Percentiles rank a stretch among this genome's conserved stretches.
Evolutionary conservation across 2,797 vertebrate genomes (phyloP).

Genomic region (Micrastur ruficollis): DNA sequence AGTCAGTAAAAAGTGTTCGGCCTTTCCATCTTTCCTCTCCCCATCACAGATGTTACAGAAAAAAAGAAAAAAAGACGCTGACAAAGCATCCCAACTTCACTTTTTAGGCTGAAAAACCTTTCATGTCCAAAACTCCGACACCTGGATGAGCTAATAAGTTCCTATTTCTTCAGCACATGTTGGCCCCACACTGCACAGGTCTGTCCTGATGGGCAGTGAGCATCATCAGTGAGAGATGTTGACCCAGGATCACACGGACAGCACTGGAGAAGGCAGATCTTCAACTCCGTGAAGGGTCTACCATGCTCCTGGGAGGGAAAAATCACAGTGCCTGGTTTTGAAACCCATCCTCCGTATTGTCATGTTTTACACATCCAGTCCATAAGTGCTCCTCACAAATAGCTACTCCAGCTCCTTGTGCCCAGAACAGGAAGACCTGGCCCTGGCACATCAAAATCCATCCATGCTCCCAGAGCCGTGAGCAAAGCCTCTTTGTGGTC

Average conservation of each 20-base stretch:
- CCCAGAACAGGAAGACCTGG: background rate
- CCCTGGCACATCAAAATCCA: background rate
- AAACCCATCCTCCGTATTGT: background rate
- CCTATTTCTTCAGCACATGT: background rate
- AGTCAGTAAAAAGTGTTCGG: background rate
- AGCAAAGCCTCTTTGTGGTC: background rate
- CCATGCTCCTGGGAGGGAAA: background rate
- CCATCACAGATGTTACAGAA: background rate
- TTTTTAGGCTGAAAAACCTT: background rate
- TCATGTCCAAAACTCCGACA: background rate
- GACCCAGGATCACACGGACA: fast-evolving
- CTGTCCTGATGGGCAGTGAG: background rate
- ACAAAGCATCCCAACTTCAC: background rate
- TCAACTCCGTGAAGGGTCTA: background rate
- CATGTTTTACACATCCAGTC: background rate
- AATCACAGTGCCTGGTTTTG: background rate
- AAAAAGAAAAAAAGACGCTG: background rate
- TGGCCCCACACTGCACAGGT: background rate
- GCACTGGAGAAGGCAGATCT: background rate
- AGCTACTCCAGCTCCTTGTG: background rate
- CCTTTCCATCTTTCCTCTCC: background rate
- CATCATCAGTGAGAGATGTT: background rate
- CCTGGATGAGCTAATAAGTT: background rate
- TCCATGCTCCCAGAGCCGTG: background rate
- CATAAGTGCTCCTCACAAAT: background rate